Percentiles rank a stretch among this genome's conserved stretches.
Conservation (phyloP, 1,140 invertebrate species). For the Panagrolaimus sp. region DNA sequence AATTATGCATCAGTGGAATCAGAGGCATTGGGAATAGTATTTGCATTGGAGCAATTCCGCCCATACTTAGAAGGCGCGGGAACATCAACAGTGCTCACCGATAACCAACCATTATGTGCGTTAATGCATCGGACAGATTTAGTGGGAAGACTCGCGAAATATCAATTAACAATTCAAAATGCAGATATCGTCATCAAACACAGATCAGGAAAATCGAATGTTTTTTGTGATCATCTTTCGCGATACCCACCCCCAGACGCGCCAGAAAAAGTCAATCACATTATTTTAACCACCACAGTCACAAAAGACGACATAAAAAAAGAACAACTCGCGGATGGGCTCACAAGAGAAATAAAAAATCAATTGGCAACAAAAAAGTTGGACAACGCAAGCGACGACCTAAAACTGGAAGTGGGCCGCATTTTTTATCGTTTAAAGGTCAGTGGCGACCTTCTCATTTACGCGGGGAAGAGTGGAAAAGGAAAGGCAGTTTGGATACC, state of each 20-base stretch:
- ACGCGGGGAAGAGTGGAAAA: background rate
- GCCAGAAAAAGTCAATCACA: background rate
- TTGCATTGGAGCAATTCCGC: conserved; percentile 14
- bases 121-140: conserved; percentile 12
- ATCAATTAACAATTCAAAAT: conserved; percentile 17
- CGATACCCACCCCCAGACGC: conserved; percentile 14
- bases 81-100: conserved; percentile 18
- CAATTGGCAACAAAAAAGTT: too few species aligned
- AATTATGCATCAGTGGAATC: conserved; percentile 28
- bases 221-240: conserved; percentile 21
- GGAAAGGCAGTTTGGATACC: background rate
- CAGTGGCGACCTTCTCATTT: background rate
- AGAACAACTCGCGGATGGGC: background rate
- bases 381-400: too few species aligned
- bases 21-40: conserved; percentile 24
- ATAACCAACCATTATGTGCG: conserved; percentile 12
- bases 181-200: conserved; percentile 16
- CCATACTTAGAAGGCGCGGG: conserved; percentile 24
- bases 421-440: background rate
- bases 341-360: too few species aligned
- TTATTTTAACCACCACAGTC: background rate
- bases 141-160: conserved; percentile 19
- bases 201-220: conserved; percentile 19
- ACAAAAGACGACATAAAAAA: background rate
- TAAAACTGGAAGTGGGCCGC: too few species aligned